phyloP scores from a whole-genome alignment of 2,797 vertebrate genomes.

The Leontopithecus rosalia region DNA sequence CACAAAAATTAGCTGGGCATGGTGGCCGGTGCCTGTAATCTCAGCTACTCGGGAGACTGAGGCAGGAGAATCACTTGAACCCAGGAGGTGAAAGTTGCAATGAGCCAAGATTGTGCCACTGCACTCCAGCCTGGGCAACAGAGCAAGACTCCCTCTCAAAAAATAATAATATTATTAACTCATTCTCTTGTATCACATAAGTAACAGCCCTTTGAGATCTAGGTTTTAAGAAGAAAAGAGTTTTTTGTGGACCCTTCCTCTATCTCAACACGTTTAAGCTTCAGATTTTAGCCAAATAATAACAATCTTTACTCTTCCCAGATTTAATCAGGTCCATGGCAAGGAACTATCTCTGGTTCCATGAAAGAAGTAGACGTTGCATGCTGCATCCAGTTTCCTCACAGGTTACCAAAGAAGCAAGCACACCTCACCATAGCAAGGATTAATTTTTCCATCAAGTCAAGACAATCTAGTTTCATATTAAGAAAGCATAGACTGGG shows the following conservation, averaged over 20 bases:
- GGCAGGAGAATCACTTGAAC: background rate
- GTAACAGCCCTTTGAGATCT: background rate
- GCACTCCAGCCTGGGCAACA: too few relatives aligned
- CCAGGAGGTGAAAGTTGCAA: too few relatives aligned
- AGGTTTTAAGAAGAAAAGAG: background rate
- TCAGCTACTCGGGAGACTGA: background rate
- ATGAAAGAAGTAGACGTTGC: background rate
- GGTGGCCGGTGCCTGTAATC: accelerated
- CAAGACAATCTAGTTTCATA: constrained; percentile 10
- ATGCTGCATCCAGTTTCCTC: background rate
- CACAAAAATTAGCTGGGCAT: background rate
- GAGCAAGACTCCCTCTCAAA: too few relatives aligned
- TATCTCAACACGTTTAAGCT: background rate
- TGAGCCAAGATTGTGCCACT: too few relatives aligned
- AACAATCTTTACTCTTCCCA: background rate
- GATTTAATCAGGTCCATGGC: background rate
- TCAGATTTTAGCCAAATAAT: background rate
- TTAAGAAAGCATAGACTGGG: background rate
- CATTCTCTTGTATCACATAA: background rate
- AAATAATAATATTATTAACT: too few relatives aligned
- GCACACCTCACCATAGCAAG: background rate
- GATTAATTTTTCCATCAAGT: constrained; percentile 21
- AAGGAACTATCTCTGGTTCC: background rate
- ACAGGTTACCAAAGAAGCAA: constrained; percentile 10
- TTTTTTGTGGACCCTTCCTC: background rate